Evolutionary conservation across 2,888 invertebrate genomes (phyloP).

Genomic region (Aricia artaxerxes): DNA sequence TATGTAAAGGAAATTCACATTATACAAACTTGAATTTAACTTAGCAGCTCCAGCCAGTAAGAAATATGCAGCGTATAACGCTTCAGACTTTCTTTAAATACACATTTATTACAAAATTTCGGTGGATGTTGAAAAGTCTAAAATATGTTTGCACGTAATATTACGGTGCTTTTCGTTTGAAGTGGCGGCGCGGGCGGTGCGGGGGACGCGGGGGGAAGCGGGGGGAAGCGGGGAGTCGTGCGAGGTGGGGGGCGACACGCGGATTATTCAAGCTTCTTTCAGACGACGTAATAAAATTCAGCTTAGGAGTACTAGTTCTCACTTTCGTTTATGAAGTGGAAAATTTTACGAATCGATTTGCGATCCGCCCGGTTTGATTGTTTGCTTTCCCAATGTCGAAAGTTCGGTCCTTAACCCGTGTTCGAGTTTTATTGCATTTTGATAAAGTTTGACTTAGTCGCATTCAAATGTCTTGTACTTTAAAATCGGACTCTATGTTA

Average conservation of each 20-base stretch:
- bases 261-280: slow-evolving; percentile 78
- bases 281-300: slow-evolving; percentile 78
- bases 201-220: neutral
- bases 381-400: neutral
- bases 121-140: slow-evolving; percentile 30
- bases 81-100: slow-evolving; percentile 26
- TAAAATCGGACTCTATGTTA: neutral
- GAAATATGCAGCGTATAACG: neutral
- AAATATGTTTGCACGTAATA: slow-evolving; percentile 31
- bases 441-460: neutral
- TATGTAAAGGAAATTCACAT: neutral
- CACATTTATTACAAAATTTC: slow-evolving; percentile 23
- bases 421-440: neutral
- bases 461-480: neutral
- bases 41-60: neutral
- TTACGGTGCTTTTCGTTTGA: slow-evolving; percentile 30
- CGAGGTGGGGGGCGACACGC: slow-evolving; percentile 42
- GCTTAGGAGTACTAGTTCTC: slow-evolving; percentile 66
- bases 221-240: neutral
- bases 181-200: neutral
- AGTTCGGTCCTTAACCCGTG: neutral
- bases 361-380: slow-evolving; percentile 13
- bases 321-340: slow-evolving; percentile 37
- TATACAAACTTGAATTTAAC: neutral
- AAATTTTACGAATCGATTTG: slow-evolving; percentile 32